These are phyloP conservation scores for Rhizomys pruinosus DNA, from an alignment of 2,113 vertebrate genomes.

Conservation along the genomic window DNA sequence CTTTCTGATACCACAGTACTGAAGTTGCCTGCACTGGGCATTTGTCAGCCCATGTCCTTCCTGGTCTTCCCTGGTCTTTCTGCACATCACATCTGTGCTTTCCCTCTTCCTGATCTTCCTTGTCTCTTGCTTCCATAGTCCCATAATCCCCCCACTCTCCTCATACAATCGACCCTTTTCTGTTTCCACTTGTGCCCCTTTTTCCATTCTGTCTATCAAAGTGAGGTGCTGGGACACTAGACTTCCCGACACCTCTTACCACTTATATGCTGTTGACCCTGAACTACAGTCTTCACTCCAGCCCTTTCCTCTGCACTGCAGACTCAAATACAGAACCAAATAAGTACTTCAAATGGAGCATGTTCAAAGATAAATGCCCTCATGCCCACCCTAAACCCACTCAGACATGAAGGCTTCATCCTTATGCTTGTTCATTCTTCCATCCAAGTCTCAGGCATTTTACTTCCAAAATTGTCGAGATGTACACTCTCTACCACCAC, in stretches of 20 bases:
- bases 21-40: neutral
- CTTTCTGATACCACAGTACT: neutral
- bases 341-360: neutral
- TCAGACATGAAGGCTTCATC: neutral
- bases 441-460: neutral
- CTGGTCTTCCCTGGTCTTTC: neutral
- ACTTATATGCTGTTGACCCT: neutral
- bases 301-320: neutral
- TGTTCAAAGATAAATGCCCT: neutral
- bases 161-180: neutral
- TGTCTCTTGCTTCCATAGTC: neutral
- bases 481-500: neutral
- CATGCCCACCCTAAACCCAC: neutral
- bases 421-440: neutral
- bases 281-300: neutral
- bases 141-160: neutral
- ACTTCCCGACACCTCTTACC: neutral
- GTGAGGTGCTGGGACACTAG: neutral
- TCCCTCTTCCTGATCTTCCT: neutral
- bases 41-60: neutral
- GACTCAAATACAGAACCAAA: neutral
- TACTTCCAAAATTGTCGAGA: too few relatives aligned
- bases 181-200: fast-evolving
- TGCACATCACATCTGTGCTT: too few relatives aligned
- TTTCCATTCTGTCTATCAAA: neutral